Percentiles rank a stretch among this genome's conserved stretches.
Evolutionary conservation across 2,888 invertebrate genomes (phyloP).

Genomic region (Graphium colonna): DNA sequence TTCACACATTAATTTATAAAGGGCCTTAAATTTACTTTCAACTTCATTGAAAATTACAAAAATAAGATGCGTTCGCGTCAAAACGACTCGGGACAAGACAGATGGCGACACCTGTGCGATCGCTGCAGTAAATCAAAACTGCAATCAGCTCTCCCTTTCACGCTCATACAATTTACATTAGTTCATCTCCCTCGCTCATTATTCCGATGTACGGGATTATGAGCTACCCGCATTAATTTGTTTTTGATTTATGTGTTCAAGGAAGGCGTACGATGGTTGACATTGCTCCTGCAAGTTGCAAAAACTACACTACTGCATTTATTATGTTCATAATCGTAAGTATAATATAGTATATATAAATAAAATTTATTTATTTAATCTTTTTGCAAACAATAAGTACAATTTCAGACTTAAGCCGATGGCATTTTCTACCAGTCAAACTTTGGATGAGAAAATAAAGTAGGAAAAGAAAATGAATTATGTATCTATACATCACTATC

Average conservation of each 20-base stretch:
- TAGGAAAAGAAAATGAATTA: no score
- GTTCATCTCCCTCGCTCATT: conserved; percentile 42
- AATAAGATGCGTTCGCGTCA: conserved; percentile 33
- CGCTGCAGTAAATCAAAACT: conserved; percentile 56
- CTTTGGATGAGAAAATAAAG: no score
- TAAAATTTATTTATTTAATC: no score
- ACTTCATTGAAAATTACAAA: not conserved
- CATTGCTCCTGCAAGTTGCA: not conserved
- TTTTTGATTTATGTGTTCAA: conserved; percentile 55
- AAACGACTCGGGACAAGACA: conserved; percentile 40
- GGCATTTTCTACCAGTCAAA: no score
- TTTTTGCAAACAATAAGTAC: no score
- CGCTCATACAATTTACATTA: conserved; percentile 15
- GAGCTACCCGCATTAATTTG: conserved; percentile 51
- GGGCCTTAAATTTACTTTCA: not conserved
- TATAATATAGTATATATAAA: no score
- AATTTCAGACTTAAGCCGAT: no score
- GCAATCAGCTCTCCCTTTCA: conserved; percentile 35
- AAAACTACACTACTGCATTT: not conserved
- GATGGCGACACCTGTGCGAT: conserved; percentile 49
- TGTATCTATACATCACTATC: no score
- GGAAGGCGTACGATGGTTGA: conserved; percentile 28
- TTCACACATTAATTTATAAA: no score
- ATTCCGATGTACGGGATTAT: conserved; percentile 43
- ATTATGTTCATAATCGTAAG: no score